Percentiles rank a stretch among this genome's conserved stretches.
phyloP scores from a whole-genome alignment of 2,888 invertebrate species.

The Gryllus longicercus region DNA sequence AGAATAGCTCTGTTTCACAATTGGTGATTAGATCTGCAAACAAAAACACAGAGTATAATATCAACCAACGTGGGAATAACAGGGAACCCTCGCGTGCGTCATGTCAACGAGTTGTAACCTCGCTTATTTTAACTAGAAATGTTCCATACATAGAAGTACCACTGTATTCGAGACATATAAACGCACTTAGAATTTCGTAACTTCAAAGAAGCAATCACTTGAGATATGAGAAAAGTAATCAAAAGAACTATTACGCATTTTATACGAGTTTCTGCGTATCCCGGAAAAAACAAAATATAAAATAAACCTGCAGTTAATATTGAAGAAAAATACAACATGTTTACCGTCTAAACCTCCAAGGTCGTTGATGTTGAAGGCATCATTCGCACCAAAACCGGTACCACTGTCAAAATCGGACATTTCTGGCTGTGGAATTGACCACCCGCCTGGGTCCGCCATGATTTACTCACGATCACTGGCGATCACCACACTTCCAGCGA shows the following conservation, averaged over 20 bases:
- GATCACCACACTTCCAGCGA: conserved; percentile 45
- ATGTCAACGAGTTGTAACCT: too few species aligned
- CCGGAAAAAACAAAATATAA: conserved; percentile 19
- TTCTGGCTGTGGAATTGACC: conserved; percentile 43
- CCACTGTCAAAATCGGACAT: conserved; percentile 48
- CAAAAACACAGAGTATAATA: not conserved
- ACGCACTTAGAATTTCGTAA: not conserved
- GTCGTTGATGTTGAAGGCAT: conserved; percentile 64
- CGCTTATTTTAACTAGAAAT: not conserved
- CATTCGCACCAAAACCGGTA: conserved; percentile 50
- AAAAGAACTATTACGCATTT: too few species aligned
- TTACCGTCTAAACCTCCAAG: conserved; percentile 68
- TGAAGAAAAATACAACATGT: conserved; percentile 38
- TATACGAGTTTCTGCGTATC: too few species aligned
- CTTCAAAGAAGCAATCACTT: too few species aligned
- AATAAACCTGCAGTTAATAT: conserved; percentile 32
- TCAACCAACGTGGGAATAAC: too few species aligned
- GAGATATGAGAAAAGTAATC: too few species aligned
- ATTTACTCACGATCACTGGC: conserved; percentile 37
- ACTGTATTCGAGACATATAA: not conserved
- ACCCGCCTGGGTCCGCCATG: conserved; percentile 45
- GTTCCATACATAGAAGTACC: not conserved
- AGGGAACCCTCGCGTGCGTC: too few species aligned
- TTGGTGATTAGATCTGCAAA: conserved; percentile 62
- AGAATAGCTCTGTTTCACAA: conserved; percentile 65